Evolutionary conservation across 2,888 invertebrate genomes (phyloP), one percentile per base, ranked within the genome.

Genomic region (Sarcophaga variegata): DNA sequence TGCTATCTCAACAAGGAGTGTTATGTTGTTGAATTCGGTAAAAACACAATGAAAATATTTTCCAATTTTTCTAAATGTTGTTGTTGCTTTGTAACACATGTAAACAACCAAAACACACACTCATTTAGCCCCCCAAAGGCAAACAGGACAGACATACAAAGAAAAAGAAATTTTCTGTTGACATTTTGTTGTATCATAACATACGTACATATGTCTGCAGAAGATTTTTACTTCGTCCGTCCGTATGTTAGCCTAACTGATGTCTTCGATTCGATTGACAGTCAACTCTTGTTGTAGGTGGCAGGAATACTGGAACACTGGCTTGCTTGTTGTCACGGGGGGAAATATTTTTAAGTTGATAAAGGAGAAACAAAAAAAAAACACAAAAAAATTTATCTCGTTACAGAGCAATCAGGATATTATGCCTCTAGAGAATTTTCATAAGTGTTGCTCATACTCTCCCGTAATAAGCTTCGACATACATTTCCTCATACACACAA

Each of bases 331-430:
- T 69, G 78, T 69, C 83, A 74, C 67, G 63, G 60, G 72, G 74
- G 83, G 8, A 77, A 72, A 78, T 83, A 74, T 72, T 74, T 71
- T 49, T 49, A 45, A 67, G 83, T 66, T 69, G 78, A 22, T 78
- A 49, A 83, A 37, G 2, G 37, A 37, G 5, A 27, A 27, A 27
- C 4, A 27, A 27, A 4, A 27, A 6, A 6, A 4, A 27, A 27
- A 27, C 3, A 27, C 3, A 6, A 74, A 78, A 83, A 78, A 83
- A 74, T 83, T 60, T 78, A 78, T 83, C 83, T 83, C 83, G 78
- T 83, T 83, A 74, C 72, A 78, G 71, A 83, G 72, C 83, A 83
- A 83, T 83, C 83, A 78, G 66, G 67, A 72, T 83, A 78, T 83
- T 78, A 69, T 67, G 67, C 54, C 83, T 54, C 67, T 60, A 72